Evolutionary conservation across 2,888 invertebrate genomes (phyloP).

Genomic region (Pollenia amentaria): DNA sequence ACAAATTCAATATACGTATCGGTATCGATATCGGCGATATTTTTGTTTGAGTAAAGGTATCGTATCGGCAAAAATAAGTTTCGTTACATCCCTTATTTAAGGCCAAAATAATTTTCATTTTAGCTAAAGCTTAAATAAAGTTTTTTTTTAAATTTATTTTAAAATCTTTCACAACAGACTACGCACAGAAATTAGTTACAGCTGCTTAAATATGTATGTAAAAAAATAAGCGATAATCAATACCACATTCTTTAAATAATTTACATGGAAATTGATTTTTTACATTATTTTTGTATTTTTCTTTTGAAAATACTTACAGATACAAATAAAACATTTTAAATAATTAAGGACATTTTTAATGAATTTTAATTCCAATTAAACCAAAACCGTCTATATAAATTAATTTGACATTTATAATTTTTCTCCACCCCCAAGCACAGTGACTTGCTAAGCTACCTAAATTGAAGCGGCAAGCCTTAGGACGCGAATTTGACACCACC

Average conservation of each 20-base stretch:
- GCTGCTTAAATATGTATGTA: not conserved
- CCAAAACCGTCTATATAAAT: not conserved
- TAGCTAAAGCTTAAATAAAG: too few relatives aligned
- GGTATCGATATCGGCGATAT: too few relatives aligned
- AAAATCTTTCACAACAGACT: constrained; percentile 11
- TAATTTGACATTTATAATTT: not conserved
- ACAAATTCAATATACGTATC: too few relatives aligned
- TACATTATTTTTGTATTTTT: not conserved
- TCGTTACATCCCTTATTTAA: too few relatives aligned
- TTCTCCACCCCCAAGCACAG: too few relatives aligned
- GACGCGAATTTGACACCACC: too few relatives aligned
- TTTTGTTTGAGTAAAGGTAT: too few relatives aligned
- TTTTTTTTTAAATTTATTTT: too few relatives aligned
- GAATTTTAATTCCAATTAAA: not conserved
- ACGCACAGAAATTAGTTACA: constrained; percentile 5
- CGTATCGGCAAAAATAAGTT: too few relatives aligned
- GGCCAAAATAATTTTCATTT: too few relatives aligned
- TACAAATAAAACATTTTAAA: constrained; percentile 14
- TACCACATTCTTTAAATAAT: constrained; percentile 44
- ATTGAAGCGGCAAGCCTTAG: too few relatives aligned
- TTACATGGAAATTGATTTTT: not conserved
- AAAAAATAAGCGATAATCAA: constrained; percentile 32
- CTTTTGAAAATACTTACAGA: not conserved
- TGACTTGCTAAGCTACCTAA: too few relatives aligned
- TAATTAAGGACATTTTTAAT: constrained; percentile 2